Conservation (phyloP, 2,113 vertebrate genomes). For the Centropus bengalensis region DNA sequence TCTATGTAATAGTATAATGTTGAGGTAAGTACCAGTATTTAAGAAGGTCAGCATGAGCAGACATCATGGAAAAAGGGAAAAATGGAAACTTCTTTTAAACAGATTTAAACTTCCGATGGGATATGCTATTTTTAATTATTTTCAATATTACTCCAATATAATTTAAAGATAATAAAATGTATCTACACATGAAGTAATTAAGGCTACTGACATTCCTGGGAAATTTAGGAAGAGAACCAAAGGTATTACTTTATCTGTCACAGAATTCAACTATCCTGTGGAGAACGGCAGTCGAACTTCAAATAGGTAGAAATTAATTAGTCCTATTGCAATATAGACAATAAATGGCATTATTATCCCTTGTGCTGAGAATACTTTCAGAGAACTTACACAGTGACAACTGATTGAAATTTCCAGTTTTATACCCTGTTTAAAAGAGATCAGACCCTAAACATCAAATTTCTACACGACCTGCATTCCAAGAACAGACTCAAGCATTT, state of each 20-base stretch:
- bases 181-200: not conserved
- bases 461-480: not conserved
- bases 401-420: not conserved
- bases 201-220: not conserved
- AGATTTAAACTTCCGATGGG: not conserved
- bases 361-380: not conserved
- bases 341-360: not conserved
- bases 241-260: not conserved
- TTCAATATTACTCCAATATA: not conserved
- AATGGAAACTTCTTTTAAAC: not conserved
- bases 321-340: not conserved
- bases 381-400: not conserved
- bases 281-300: not conserved
- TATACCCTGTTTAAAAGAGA: not conserved
- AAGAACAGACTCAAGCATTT: not conserved
- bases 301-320: not conserved
- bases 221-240: not conserved
- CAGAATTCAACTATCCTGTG: not conserved
- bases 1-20: not conserved
- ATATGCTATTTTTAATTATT: not conserved
- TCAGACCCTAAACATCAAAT: not conserved
- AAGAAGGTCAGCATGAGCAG: not conserved
- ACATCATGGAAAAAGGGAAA: not conserved
- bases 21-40: not conserved
- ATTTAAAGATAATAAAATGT: not conserved